Conservation (phyloP, 2,888 invertebrate genomes). For the Physocephala rufipes region DNA sequence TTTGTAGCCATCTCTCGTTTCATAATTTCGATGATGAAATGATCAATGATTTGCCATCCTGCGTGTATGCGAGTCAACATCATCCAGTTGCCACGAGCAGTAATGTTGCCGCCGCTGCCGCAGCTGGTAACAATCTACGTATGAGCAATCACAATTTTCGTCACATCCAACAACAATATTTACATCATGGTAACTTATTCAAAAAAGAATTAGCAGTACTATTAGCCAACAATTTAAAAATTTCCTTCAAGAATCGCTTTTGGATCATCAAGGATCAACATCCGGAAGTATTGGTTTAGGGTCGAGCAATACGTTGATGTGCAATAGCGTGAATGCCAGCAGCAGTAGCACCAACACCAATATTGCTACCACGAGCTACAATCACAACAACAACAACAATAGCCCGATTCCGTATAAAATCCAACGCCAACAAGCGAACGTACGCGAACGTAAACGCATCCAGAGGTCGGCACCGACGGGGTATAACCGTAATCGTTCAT, state of each 20-base stretch:
- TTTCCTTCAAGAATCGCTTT: constrained; percentile 52
- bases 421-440: constrained; percentile 90
- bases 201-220: too few relatives aligned
- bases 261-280: constrained; percentile 60
- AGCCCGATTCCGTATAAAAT: constrained; percentile 73
- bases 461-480: constrained; percentile 93
- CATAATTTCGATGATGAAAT: constrained; percentile 68
- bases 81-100: constrained; percentile 49
- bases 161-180: constrained; percentile 65
- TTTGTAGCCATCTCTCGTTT: constrained; percentile 61
- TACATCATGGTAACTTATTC: constrained; percentile 58
- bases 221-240: constrained; percentile 29
- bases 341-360: constrained; percentile 51
- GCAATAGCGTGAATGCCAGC: constrained; percentile 55
- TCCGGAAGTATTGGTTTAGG: constrained; percentile 46
- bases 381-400: constrained; percentile 49
- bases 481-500: constrained; percentile 65
- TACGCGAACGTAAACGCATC: constrained; percentile 97
- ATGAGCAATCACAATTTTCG: constrained; percentile 60
- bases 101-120: constrained; percentile 41
- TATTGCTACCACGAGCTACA: constrained; percentile 67
- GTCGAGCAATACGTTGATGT: constrained; percentile 53
- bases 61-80: constrained; percentile 77
- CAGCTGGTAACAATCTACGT: constrained; percentile 50
- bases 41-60: constrained; percentile 79